These are phyloP conservation scores for Eumaeus atala DNA, from an alignment of 1,140 invertebrate genomes.

Conservation along the genomic window DNA sequence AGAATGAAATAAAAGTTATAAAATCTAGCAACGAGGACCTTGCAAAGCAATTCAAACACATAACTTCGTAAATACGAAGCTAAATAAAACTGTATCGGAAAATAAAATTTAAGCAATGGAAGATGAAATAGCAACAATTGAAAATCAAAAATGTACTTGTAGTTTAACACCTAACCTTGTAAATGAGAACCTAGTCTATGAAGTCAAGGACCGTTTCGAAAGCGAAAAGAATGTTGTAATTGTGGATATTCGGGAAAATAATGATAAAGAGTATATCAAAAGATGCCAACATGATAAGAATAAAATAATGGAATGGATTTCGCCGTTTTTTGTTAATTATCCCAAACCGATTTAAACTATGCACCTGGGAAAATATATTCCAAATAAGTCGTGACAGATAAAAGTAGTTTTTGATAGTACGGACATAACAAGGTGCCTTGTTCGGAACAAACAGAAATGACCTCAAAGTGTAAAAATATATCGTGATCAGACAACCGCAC, in stretches of 20 bases:
- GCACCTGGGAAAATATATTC: conserved; percentile 27
- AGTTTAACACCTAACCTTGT: too few relatives aligned
- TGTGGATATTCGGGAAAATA: conserved; percentile 27
- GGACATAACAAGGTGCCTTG: background rate
- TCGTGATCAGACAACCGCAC: conserved; percentile 26
- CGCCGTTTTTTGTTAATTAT: conserved; percentile 16
- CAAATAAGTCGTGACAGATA: conserved; percentile 20
- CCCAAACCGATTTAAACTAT: conserved; percentile 21
- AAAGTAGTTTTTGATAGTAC: conserved; percentile 24
- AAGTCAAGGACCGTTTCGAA: too few relatives aligned
- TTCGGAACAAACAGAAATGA: conserved; percentile 20
- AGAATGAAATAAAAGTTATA: conserved; percentile 22
- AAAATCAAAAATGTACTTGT: conserved; percentile 12
- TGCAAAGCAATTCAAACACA: background rate
- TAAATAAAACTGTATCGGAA: conserved; percentile 6
- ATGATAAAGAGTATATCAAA: conserved; percentile 17
- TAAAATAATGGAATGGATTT: conserved; percentile 13
- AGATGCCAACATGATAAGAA: conserved; percentile 14
- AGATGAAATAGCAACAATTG: conserved; percentile 10
- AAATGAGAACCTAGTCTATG: too few relatives aligned
- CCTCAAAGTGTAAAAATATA: conserved; percentile 23
- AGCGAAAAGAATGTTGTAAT: conserved; percentile 23
- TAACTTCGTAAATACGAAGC: conserved; percentile 19
- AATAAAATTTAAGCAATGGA: conserved; percentile 20
- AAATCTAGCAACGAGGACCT: conserved; percentile 21